Base-by-base conservation (phyloP, 23 tunicate species). In the Halocynthia roretzi region DNA sequence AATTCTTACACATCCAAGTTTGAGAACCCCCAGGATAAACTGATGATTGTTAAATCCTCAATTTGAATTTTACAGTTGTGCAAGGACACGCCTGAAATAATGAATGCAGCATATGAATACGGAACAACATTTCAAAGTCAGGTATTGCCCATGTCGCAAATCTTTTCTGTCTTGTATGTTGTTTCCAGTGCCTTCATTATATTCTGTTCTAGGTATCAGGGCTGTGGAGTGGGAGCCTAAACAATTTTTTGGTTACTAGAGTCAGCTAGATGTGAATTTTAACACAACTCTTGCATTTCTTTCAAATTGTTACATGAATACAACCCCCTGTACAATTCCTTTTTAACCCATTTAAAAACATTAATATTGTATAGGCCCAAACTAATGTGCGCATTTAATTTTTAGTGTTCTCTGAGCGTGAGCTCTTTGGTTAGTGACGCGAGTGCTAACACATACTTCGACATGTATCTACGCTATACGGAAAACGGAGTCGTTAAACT, bases 101-200 rank as follows among this genome's bases (percentile, higher is more conserved):
- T 62, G 64, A 70, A 61, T 12, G 86, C 93, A 40, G 93, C 93
- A 6, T 87, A 62, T 82, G 56, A 50, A 65, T 87, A 81, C 62
- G 93, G 93, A 54, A 87, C 93, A 7, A 62, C 81, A 6, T 87
- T 74, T 83, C 44, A 65, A 75, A 57, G 69, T 64, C 11, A 22
- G 17, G 19, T 8, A 40, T 71, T 67, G 22, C 31, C 12, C 4
- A 67, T 40, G 76, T 19, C 12, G 5, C 15, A 5, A 1, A 9
- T 12, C 57, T 15, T 1, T 71, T 4, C 44, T 0, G 44, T 31
- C 44, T 0, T 31, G 44, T 71, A 11, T 48, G 76, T 71, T 15
- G 4, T 15, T 68, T 19, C 20, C 20, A 15, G 5, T 15, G 2
- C 20, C 72, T 15, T 12, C 14, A n/a, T 15, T 2, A 68, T 68